These are phyloP conservation scores for Alcis repandata DNA, from an alignment of 2,888 invertebrate species.

Conservation along the genomic window DNA sequence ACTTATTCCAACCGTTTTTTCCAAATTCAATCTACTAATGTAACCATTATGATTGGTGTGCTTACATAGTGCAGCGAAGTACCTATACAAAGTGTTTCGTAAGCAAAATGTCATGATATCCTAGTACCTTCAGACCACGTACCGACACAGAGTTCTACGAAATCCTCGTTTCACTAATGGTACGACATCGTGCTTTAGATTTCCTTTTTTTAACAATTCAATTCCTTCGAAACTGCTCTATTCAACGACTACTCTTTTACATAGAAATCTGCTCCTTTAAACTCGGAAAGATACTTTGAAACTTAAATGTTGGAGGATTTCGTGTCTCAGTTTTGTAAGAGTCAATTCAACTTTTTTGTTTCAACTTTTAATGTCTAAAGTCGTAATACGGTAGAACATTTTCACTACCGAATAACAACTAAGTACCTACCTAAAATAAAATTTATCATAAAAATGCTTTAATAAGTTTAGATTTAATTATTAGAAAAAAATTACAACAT, in stretches of 20 bases:
- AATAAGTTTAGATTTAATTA: too few species aligned
- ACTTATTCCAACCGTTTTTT: background rate
- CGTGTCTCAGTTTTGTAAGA: conserved; percentile 10
- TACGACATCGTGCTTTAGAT: conserved; percentile 54
- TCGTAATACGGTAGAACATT: too few species aligned
- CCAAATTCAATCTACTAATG: conserved; percentile 24
- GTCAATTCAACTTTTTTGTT: background rate
- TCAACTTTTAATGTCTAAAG: background rate
- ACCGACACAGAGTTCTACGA: conserved; percentile 44
- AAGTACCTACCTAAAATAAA: too few species aligned
- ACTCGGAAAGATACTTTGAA: conserved; percentile 28
- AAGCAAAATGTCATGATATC: conserved; percentile 29
- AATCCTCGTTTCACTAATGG: conserved; percentile 65
- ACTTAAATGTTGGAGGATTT: conserved; percentile 20
- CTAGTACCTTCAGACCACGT: conserved; percentile 27
- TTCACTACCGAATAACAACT: too few species aligned
- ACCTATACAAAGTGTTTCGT: conserved; percentile 4
- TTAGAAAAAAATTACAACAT: too few species aligned
- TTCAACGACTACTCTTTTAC: conserved; percentile 54
- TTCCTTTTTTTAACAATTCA: conserved; percentile 58
- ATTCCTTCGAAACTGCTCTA: conserved; percentile 50
- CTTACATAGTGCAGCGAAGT: too few species aligned
- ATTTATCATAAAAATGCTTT: too few species aligned
- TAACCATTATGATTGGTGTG: conserved; percentile 7
- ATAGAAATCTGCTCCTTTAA: conserved; percentile 50